Evolutionary conservation across 2,113 vertebrate species (phyloP).

Genomic region (Edolisoma coerulescens): DNA sequence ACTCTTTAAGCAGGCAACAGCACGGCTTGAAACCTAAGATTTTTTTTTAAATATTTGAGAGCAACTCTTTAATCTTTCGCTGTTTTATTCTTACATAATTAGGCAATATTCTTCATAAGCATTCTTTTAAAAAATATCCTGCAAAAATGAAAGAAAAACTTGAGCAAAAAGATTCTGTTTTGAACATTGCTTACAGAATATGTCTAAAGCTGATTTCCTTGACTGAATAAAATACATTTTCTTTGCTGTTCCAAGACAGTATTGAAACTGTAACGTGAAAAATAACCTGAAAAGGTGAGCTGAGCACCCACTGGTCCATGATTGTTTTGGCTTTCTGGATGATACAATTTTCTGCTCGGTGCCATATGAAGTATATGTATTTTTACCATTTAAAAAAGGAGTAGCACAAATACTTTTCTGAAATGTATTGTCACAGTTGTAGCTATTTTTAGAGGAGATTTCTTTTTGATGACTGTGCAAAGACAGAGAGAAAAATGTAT

Average conservation of each 20-base stretch:
- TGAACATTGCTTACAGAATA: not conserved
- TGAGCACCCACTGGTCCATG: not conserved
- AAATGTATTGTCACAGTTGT: not conserved
- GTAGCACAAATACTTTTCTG: not conserved
- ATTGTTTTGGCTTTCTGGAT: not conserved
- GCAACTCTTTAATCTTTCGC: not conserved
- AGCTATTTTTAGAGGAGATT: not conserved
- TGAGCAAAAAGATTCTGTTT: not conserved
- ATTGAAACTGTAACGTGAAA: not conserved
- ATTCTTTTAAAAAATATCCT: not conserved
- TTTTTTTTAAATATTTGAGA: not conserved
- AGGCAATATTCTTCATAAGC: not conserved
- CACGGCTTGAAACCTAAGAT: not conserved
- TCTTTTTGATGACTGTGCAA: not conserved
- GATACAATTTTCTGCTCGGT: not conserved
- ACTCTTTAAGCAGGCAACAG: not conserved
- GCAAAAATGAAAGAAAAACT: not conserved
- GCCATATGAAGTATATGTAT: not conserved
- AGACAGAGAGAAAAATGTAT: not conserved
- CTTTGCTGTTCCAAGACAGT: not conserved
- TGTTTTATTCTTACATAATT: not conserved
- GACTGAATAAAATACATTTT: not conserved
- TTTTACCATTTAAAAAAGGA: not conserved
- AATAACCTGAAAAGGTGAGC: not conserved
- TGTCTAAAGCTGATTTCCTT: not conserved